These are phyloP conservation scores for Machaerirhynchus nigripectus DNA, from an alignment of 2,113 vertebrate genomes.

Conservation along the genomic window DNA sequence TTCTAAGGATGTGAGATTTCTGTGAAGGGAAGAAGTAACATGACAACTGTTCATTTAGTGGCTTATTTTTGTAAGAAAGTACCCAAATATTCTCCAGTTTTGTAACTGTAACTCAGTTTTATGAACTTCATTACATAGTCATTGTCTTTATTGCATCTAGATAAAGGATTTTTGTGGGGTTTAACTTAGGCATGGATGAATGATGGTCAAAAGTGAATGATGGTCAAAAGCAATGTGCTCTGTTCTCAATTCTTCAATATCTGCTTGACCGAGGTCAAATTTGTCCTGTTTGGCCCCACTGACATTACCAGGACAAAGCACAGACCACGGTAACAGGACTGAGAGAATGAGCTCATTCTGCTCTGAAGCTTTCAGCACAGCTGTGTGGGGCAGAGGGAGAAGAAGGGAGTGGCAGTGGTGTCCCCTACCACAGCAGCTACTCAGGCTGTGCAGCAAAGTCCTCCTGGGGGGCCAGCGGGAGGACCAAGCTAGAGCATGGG, in stretches of 20 bases:
- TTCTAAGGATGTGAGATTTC: neutral
- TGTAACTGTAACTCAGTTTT: neutral
- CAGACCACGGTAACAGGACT: neutral
- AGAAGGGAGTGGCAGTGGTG: neutral
- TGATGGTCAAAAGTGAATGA: neutral
- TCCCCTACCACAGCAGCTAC: neutral
- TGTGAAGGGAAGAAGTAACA: neutral
- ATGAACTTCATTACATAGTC: neutral
- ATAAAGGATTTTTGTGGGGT: neutral
- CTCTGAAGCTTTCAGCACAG: neutral
- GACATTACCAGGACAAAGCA: neutral
- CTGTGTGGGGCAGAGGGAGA: too few species aligned
- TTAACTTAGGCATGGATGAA: neutral
- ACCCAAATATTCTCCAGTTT: neutral
- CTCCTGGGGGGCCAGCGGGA: fast-evolving
- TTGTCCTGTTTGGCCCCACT: neutral
- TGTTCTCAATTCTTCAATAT: neutral
- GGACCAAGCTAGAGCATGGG: neutral
- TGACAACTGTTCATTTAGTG: neutral
- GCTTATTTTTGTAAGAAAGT: neutral
- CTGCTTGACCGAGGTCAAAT: neutral
- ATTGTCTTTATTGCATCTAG: neutral
- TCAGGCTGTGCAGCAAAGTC: neutral
- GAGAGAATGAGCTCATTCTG: neutral
- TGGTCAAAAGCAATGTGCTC: neutral